A percentile compares a stretch with the other conserved stretches of the same genome.
Evolutionary conservation across 1,140 invertebrate species (phyloP).

Genomic region (Schlechtendalia chinensis): DNA sequence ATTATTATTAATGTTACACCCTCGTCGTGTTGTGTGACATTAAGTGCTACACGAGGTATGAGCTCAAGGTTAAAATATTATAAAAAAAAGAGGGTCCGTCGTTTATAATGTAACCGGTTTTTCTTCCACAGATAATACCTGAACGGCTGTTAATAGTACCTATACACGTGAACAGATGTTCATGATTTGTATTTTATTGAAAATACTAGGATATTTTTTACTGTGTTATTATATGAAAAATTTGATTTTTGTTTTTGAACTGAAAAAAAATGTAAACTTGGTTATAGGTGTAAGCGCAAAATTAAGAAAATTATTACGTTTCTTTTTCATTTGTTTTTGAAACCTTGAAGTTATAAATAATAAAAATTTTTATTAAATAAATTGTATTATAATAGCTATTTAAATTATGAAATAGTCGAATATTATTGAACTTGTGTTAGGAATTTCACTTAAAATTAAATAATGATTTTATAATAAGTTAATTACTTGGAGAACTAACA

Average conservation of each 20-base stretch:
- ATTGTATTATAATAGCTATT: not conserved
- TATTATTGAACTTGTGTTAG: not conserved
- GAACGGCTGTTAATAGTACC: not conserved
- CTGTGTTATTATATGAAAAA: no score
- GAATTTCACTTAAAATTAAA: not conserved
- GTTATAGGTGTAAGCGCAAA: not conserved
- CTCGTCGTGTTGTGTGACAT: not conserved
- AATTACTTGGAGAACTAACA: slow-evolving; percentile 10
- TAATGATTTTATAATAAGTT: slow-evolving; percentile 9
- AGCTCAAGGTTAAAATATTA: not conserved
- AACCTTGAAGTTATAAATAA: slow-evolving; percentile 1
- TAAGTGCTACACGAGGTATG: not conserved
- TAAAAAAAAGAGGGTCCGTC: not conserved
- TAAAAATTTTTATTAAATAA: not conserved
- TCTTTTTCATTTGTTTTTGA: not conserved
- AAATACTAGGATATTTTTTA: not conserved
- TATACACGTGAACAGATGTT: no score
- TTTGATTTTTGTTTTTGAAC: not conserved
- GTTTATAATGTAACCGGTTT: not conserved
- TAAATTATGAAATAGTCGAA: not conserved
- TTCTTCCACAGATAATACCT: not conserved
- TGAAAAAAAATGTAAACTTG: not conserved
- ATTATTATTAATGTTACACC: no score
- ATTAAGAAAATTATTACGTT: not conserved
- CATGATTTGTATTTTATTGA: no score